Percentiles rank a stretch among this genome's conserved stretches.
Conservation (phyloP, 2,797 vertebrate species). For the Cynodonichthys magdalenae region DNA sequence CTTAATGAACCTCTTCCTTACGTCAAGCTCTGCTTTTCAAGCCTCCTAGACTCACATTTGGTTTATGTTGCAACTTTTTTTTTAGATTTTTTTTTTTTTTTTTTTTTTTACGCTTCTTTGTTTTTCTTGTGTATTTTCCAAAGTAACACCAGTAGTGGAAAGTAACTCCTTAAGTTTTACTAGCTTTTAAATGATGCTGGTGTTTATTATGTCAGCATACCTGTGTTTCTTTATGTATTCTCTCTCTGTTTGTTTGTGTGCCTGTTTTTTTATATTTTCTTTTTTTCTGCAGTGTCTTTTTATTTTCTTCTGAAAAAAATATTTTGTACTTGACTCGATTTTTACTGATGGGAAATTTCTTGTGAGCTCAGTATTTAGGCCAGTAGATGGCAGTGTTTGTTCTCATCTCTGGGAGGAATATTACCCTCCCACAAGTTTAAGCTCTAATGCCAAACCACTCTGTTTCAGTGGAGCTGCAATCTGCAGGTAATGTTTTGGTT, state of each 20-base stretch:
- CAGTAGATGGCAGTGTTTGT: slow-evolving; percentile 68
- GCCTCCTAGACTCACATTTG: neutral
- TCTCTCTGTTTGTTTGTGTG: no score
- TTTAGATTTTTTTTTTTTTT: neutral
- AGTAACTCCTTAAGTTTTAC: slow-evolving; percentile 46
- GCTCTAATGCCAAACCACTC: slow-evolving; percentile 9
- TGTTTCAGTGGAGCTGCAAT: slow-evolving; percentile 40
- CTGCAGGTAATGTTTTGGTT: slow-evolving; percentile 60
- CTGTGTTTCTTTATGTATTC: no score
- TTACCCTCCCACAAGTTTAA: slow-evolving; percentile 1
- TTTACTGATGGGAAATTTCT: neutral
- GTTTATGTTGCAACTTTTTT: slow-evolving; percentile 17
- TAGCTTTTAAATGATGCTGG: slow-evolving; percentile 33
- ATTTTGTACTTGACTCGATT: neutral
- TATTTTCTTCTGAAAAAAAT: no score
- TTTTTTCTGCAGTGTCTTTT: neutral
- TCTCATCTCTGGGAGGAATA: slow-evolving; percentile 5
- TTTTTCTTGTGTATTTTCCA: neutral
- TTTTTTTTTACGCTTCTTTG: slow-evolving; percentile 11
- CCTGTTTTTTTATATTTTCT: no score
- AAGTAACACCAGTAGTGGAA: slow-evolving; percentile 42
- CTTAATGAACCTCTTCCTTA: slow-evolving; percentile 26
- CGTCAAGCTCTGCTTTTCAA: slow-evolving; percentile 23
- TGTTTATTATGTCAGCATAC: slow-evolving; percentile 2
- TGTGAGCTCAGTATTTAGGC: neutral